Evolutionary conservation across 2,888 invertebrate species (phyloP).

Genomic region (Aplocera efformata): DNA sequence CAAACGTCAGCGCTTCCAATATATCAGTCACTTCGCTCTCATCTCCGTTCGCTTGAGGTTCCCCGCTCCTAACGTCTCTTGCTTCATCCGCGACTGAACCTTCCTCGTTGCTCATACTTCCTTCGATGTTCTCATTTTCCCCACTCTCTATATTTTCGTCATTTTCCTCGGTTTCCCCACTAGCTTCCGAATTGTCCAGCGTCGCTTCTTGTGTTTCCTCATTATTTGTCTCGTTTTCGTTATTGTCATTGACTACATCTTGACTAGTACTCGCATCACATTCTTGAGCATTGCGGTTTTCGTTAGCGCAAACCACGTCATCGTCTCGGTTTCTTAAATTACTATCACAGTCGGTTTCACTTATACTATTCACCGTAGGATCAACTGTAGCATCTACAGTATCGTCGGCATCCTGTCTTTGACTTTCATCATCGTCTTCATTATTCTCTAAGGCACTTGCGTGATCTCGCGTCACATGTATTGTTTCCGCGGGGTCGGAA

Average conservation of each 20-base stretch:
- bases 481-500: conserved; percentile 7
- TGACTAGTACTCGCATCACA: conserved; percentile 55
- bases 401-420: conserved; percentile 2
- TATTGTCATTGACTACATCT: conserved; percentile 26
- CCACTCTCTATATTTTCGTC: conserved; percentile 14
- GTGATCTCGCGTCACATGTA: conserved; percentile 6
- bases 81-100: background rate
- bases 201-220: conserved; percentile 15
- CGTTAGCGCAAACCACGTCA: conserved; percentile 74
- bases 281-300: conserved; percentile 45
- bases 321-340: conserved; percentile 70
- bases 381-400: conserved; percentile 13
- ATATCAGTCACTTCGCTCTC: conserved; percentile 26
- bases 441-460: conserved; percentile 25
- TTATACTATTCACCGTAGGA: conserved; percentile 55
- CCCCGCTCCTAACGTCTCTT: conserved; percentile 1
- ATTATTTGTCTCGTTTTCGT: conserved; percentile 14
- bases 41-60: conserved; percentile 1
- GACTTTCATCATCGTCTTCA: conserved; percentile 9
- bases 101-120: background rate
- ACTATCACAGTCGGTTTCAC: conserved; percentile 74
- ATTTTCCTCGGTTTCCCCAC: conserved; percentile 6
- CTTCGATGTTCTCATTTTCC: conserved; percentile 3
- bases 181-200: conserved; percentile 29
- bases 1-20: conserved; percentile 57